A percentile compares a stretch with the other conserved stretches of the same genome.
Conservation (phyloP, 2,888 invertebrate genomes). For the Hirtodrosophila histrioides region DNA sequence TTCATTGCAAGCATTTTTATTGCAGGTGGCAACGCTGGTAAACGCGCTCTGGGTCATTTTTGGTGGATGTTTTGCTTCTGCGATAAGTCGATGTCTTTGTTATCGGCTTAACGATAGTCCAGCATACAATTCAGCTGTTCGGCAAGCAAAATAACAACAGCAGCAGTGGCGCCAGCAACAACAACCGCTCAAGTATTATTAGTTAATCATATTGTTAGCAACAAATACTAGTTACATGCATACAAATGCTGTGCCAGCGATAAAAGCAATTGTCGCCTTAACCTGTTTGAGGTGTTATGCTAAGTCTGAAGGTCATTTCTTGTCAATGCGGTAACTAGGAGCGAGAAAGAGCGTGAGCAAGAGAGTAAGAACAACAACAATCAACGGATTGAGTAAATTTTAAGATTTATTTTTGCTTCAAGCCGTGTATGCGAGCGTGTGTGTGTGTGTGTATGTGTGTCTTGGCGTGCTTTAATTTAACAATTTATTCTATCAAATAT, state of each 20-base stretch:
- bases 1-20: neutral
- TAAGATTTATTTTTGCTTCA: slow-evolving; percentile 14
- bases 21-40: neutral
- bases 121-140: slow-evolving; percentile 32
- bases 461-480: slow-evolving; percentile 26
- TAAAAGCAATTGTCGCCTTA: neutral
- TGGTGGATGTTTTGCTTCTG: slow-evolving; percentile 4
- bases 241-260: slow-evolving; percentile 3
- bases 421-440: slow-evolving; percentile 10
- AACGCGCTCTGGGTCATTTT: neutral
- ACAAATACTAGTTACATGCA: neutral
- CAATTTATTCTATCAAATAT: slow-evolving; percentile 29
- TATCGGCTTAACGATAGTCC: slow-evolving; percentile 12
- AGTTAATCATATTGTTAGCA: neutral
- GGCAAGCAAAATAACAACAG: slow-evolving; percentile 30
- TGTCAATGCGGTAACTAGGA: slow-evolving; percentile 12
- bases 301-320: slow-evolving; percentile 35
- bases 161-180: neutral
- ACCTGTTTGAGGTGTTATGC: neutral
- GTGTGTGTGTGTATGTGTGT: slow-evolving; percentile 12
- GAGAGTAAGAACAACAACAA: slow-evolving; percentile 10
- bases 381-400: neutral
- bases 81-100: slow-evolving; percentile 1
- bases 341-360: neutral
- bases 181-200: neutral